Evolutionary conservation across 2,113 vertebrate species (phyloP), one percentile per base, ranked within the genome.

Genomic region (Pluvialis apricaria): DNA sequence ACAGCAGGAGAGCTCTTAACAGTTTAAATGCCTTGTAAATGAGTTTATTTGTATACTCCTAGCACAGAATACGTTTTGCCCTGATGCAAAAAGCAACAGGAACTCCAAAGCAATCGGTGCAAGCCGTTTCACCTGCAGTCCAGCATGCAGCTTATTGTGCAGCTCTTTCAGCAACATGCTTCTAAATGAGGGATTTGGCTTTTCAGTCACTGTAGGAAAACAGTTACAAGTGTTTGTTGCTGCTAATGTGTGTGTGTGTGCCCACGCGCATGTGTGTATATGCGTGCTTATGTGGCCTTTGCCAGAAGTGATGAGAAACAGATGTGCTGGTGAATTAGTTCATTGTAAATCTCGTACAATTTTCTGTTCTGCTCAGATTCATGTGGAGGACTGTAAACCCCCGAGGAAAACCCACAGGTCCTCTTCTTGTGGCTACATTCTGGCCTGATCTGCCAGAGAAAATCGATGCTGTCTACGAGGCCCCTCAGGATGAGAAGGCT

Each of bases 401-500:
- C 93, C 97, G 98, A 82, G 98, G 88, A 91, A 99, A 99, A 96
- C 99, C 99, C 77, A 99, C 54, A 7, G 99, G 99, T 47, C 99
- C 99, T 12, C 98, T 99, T 97, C 98, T 99, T 18, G 98, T 99
- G 81, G 99, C 99, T 96, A 99, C 99, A 11, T 99, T 99, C 98
- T 99, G 99, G 99, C 97, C 99, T n/a, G 99, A 99, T 57, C 97
- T 99, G 57, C 99, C 99, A 4, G 96, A 98, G 80, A 99, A 99
- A 97, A 98, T 99, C 3, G 99, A 99, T 36, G 99, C 99, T 25
- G 99, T 98, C 65, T 99, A 99, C 3, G 99, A 99, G 96, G 98
- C 99, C 69, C 99, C 99, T 28, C 97, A 99, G 92, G 99, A 99
- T 4, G 99, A 99, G 96, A 99, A 99, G 86, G 97, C 99, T 1